These are phyloP conservation scores for Eristalis pertinax DNA, from an alignment of 2,888 invertebrate species.

Conservation along the genomic window DNA sequence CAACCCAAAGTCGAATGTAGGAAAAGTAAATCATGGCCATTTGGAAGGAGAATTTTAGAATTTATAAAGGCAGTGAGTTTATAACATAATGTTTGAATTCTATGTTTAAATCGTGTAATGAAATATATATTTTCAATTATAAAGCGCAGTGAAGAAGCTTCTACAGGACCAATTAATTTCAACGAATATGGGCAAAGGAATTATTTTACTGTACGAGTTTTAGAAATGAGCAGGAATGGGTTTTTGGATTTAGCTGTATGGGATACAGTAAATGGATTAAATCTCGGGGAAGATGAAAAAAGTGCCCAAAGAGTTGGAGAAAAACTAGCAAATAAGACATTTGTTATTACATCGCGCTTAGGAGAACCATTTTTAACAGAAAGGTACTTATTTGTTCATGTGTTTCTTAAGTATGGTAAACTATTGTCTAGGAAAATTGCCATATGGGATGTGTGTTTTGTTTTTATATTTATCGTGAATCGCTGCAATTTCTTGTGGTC, in stretches of 20 bases:
- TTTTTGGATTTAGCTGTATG: conserved; percentile 83
- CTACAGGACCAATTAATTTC: conserved; percentile 80
- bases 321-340: conserved; percentile 85
- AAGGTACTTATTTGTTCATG: conserved; percentile 74
- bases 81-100: background rate
- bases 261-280: conserved; percentile 80
- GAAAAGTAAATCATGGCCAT: conserved; percentile 82
- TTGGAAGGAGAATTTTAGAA: conserved; percentile 86
- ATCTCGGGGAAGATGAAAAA: conserved; percentile 84
- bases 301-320: conserved; percentile 82
- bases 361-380: conserved; percentile 88
- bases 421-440: background rate
- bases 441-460: too few relatives aligned
- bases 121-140: conserved; percentile 1
- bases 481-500: too few relatives aligned
- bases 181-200: conserved; percentile 85
- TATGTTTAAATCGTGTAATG: background rate
- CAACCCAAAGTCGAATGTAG: conserved; percentile 79
- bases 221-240: conserved; percentile 85
- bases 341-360: conserved; percentile 87
- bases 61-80: conserved; percentile 85
- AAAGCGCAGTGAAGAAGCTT: conserved; percentile 78
- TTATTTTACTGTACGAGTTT: conserved; percentile 86
- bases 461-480: too few relatives aligned
- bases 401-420: background rate